Evolutionary conservation across 2,888 invertebrate genomes (phyloP).

Genomic region (Ormyrus labotus): DNA sequence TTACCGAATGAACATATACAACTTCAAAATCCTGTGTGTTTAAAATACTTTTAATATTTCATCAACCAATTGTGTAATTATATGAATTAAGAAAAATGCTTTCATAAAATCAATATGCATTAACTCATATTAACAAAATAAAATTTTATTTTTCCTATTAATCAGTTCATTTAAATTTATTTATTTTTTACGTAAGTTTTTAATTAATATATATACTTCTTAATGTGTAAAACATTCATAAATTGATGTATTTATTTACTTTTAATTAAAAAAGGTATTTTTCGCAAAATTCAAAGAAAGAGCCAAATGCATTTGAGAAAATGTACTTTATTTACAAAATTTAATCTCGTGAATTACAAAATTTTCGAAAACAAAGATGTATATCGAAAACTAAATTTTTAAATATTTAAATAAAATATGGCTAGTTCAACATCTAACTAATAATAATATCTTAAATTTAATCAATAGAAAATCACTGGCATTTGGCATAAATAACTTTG

Average conservation of each 20-base stretch:
- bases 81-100: too few species aligned
- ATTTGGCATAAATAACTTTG: constrained; percentile 37
- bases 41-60: too few species aligned
- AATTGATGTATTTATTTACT: too few species aligned
- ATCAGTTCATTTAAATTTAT: too few species aligned
- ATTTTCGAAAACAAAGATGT: constrained; percentile 29
- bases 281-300: constrained; percentile 58
- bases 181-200: not conserved
- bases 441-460: constrained; percentile 20
- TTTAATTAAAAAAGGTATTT: constrained; percentile 22
- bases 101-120: too few species aligned
- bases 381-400: constrained; percentile 4
- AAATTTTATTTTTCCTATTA: too few species aligned
- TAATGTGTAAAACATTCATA: too few species aligned
- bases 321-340: constrained; percentile 68
- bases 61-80: too few species aligned
- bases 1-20: too few species aligned
- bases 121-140: too few species aligned
- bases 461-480: constrained; percentile 27
- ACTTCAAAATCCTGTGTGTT: too few species aligned
- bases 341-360: constrained; percentile 51
- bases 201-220: too few species aligned
- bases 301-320: constrained; percentile 67
- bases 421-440: not conserved
- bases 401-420: constrained; percentile 22